phyloP scores from a whole-genome alignment of 2,888 invertebrate species.

The Ophion ventricosus region DNA sequence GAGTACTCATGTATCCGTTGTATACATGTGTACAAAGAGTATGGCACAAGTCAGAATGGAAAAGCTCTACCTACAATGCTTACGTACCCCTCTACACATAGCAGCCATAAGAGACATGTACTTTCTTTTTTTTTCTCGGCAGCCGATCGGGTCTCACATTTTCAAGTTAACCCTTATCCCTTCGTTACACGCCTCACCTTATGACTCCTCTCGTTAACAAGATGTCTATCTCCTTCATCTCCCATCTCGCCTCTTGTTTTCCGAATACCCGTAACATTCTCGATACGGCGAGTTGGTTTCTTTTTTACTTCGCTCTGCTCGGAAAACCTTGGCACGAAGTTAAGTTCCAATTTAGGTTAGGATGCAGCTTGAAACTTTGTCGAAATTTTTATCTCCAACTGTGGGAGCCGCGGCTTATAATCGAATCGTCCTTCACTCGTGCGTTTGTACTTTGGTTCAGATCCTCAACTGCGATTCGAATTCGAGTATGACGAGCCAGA shows the following conservation, averaged over 20 bases:
- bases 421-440: too few species aligned
- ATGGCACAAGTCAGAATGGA: slow-evolving; percentile 49
- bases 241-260: slow-evolving; percentile 1
- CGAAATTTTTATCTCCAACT: neutral
- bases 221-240: slow-evolving; percentile 15
- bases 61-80: slow-evolving; percentile 66
- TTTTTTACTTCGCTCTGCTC: neutral
- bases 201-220: slow-evolving; percentile 33
- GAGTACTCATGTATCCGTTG: neutral
- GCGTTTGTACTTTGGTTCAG: too few species aligned
- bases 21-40: slow-evolving; percentile 45
- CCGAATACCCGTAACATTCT: slow-evolving; percentile 1
- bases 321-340: neutral
- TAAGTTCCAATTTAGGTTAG: neutral
- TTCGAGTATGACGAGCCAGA: too few species aligned
- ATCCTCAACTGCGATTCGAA: too few species aligned
- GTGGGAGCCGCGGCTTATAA: neutral
- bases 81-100: slow-evolving; percentile 62
- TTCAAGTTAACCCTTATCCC: slow-evolving; percentile 1
- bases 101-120: slow-evolving; percentile 62
- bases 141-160: slow-evolving; percentile 48
- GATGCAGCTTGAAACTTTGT: neutral
- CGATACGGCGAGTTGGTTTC: neutral
- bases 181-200: neutral
- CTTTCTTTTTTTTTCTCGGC: slow-evolving; percentile 62